Evolutionary conservation across 1,140 invertebrate genomes (phyloP).

Genomic region (Camponotus floridanus): DNA sequence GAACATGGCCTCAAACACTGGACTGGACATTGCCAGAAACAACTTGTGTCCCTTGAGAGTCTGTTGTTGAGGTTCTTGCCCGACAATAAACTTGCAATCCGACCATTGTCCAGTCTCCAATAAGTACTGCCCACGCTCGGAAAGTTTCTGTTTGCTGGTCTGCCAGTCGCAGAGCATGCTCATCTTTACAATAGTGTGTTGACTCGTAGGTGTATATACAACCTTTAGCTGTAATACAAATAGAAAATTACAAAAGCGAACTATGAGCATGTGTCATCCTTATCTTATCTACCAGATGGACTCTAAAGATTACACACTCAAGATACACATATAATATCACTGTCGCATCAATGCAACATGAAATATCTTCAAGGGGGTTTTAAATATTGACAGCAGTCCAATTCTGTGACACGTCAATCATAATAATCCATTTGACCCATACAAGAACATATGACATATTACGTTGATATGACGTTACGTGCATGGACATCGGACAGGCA

Average conservation of each 20-base stretch:
- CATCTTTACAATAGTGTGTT: constrained; percentile 68
- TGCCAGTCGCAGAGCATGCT: constrained; percentile 90
- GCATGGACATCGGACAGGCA: too few species aligned
- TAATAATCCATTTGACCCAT: too few species aligned
- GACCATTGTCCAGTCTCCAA: constrained; percentile 92
- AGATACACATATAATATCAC: too few species aligned
- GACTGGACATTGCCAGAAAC: constrained; percentile 93
- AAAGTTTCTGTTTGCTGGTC: constrained; percentile 89
- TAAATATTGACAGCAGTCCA: too few species aligned
- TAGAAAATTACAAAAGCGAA: background rate
- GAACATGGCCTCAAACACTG: constrained; percentile 94
- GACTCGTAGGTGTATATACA: background rate
- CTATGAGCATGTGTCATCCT: background rate
- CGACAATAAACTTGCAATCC: constrained; percentile 94
- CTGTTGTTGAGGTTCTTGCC: constrained; percentile 91
- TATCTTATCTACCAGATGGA: too few species aligned
- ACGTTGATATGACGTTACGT: too few species aligned
- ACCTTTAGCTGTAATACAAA: constrained; percentile 1
- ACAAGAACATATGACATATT: too few species aligned
- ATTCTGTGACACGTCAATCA: too few species aligned
- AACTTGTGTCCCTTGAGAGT: constrained; percentile 92
- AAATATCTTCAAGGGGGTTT: too few species aligned
- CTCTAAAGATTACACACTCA: too few species aligned
- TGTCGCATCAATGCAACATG: too few species aligned
- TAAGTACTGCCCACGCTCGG: constrained; percentile 90